Base-by-base conservation (phyloP, 2,888 invertebrate genomes). In the Habroteleia sp. region DNA sequence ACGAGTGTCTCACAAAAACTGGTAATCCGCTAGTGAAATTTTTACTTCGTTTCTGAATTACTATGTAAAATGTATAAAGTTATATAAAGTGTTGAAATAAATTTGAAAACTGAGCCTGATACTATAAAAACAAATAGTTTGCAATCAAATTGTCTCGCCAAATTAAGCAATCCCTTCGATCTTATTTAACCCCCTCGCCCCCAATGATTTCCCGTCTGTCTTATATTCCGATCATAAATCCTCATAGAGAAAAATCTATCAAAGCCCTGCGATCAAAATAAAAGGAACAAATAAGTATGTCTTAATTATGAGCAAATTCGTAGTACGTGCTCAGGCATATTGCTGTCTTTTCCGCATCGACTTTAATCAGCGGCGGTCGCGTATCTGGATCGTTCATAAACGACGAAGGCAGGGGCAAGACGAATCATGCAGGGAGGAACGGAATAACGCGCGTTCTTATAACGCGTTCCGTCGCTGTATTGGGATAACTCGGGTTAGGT, bases 401-500 rank as follows among this genome's bases (percentile, higher is more conserved):
- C 37, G 44, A 25, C 16, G 35, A 6, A 25, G 29, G 29, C 41
- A n/a, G 16, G 7, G 23, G n/a, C 16, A 16, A 14, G 14, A 11
- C 35, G 29, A 31, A 20, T 33, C 13, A 10, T 10, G 11, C 35
- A 66, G 39, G 54, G 72, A 62, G 48, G 10, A 44, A 16, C 54
- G 46, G 41, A 69, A 60, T 69, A 78, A 74, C 76, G 75, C 68
- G 71, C 73, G 44, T 62, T 74, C 76, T 72, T 74, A 74, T 76
- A 75, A 58, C 41, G 60, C 74, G 79, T 75, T 69, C 62, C 42
- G 48, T 33, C 33, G 39, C 44, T 14, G 62, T 33, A 71, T 66
- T 46, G 54, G 72, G 78, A 77, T 76, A 66, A 65, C 77, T 71
- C 50, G 69, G 35, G 73, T 69, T 58, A 71, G 74, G 79, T 80